These are phyloP conservation scores for Aphelinus certus DNA, from an alignment of 1,140 invertebrate genomes.

Conservation along the genomic window DNA sequence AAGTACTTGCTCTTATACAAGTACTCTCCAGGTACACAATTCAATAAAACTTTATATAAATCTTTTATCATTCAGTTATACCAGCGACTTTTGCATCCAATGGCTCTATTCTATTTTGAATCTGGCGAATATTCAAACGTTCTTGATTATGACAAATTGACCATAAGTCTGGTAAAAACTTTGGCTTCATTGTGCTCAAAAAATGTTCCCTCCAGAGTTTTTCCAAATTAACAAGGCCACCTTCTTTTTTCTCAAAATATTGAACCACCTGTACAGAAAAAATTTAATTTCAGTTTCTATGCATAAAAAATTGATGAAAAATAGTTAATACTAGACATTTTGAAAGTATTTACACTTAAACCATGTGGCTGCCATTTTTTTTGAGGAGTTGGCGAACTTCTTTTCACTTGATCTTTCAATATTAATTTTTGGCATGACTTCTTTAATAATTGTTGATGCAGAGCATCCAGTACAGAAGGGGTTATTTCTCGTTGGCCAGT, in stretches of 20 bases:
- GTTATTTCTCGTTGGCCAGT: constrained; percentile 61
- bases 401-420: constrained; percentile 4
- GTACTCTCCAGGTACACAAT: constrained; percentile 50
- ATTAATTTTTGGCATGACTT: constrained; percentile 14
- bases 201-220: constrained; percentile 83
- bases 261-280: constrained; percentile 69
- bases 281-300: constrained; percentile 58
- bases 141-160: constrained; percentile 77
- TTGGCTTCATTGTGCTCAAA: constrained; percentile 76
- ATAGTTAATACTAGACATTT: constrained; percentile 16
- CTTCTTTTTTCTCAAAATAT: constrained; percentile 67
- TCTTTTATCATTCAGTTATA: constrained; percentile 40
- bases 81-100: constrained; percentile 60
- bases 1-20: constrained; percentile 59
- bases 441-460: constrained; percentile 52
- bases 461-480: constrained; percentile 61
- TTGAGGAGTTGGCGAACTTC: constrained; percentile 37
- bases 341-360: constrained; percentile 11
- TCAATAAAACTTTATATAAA: constrained; percentile 37
- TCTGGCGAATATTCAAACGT: constrained; percentile 56
- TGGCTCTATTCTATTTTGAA: constrained; percentile 59
- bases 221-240: constrained; percentile 77
- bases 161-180: constrained; percentile 79
- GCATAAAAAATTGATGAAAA: constrained; percentile 49
- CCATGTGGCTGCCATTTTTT: constrained; percentile 53